Percentiles rank a stretch among this genome's conserved stretches.
Evolutionary conservation across 2,113 vertebrate species (phyloP).

Genomic region (Odocoileus virginianus): DNA sequence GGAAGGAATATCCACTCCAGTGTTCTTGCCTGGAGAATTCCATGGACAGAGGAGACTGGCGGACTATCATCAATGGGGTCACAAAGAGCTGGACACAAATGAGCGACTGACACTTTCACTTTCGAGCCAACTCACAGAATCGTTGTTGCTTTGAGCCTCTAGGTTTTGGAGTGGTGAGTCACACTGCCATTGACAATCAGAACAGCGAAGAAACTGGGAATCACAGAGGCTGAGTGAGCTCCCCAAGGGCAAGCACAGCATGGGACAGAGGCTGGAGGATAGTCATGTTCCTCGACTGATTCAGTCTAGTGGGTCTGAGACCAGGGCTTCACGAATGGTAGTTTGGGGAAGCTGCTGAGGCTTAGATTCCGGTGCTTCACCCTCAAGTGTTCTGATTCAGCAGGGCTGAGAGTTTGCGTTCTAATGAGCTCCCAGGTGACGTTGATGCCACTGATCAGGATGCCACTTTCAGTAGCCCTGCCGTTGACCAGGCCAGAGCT

Average conservation of each 20-base stretch:
- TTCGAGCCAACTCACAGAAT: neutral
- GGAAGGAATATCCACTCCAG: neutral
- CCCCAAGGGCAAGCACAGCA: neutral
- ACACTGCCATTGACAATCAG: neutral
- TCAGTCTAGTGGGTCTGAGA: neutral
- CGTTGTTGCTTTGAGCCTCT: neutral
- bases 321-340: neutral
- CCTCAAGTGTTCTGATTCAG: neutral
- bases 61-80: accelerated
- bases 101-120: neutral
- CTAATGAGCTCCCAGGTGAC: neutral
- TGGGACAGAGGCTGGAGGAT: neutral
- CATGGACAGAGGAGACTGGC: neutral
- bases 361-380: neutral
- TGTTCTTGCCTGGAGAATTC: neutral
- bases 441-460: neutral
- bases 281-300: neutral
- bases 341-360: neutral
- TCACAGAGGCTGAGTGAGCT: neutral
- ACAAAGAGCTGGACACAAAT: neutral
- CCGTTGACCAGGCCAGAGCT: neutral
- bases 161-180: neutral
- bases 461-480: neutral
- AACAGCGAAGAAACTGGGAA: neutral
- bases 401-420: neutral